Conservation (phyloP, 1,140 invertebrate genomes). For the Parasteatoda tepidariorum region DNA sequence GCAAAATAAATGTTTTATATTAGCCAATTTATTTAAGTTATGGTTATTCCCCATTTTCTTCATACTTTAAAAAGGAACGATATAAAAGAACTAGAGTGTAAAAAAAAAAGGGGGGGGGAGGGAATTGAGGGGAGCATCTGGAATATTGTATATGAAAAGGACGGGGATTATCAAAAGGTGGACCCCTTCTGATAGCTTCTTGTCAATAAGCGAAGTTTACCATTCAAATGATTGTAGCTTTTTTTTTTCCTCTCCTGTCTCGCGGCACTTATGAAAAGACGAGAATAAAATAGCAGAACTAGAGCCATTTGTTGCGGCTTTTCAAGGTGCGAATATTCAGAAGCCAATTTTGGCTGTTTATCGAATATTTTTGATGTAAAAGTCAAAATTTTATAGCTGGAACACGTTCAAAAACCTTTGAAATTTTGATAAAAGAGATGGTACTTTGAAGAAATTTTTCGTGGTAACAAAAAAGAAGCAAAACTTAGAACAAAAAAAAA, state of each 20-base stretch:
- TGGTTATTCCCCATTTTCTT: background rate
- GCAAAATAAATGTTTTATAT: too few species aligned
- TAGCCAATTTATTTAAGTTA: background rate
- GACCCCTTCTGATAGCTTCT: slow-evolving; percentile 16
- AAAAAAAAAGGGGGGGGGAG: slow-evolving; percentile 4
- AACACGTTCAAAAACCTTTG: too few species aligned
- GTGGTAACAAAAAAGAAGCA: too few species aligned
- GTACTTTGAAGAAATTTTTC: too few species aligned
- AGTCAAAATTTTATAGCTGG: too few species aligned
- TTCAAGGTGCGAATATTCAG: slow-evolving; percentile 24
- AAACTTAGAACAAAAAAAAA: too few species aligned
- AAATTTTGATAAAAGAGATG: too few species aligned
- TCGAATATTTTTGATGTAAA: background rate
- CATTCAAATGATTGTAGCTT: background rate
- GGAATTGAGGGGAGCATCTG: slow-evolving; percentile 13
- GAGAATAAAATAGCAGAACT: background rate
- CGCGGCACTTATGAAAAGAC: slow-evolving; percentile 10
- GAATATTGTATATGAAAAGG: slow-evolving; percentile 8
- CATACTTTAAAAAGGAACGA: background rate
- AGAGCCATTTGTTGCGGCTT: slow-evolving; percentile 44
- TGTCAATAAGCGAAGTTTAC: slow-evolving; percentile 33
- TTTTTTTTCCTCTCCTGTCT: background rate
- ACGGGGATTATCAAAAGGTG: slow-evolving; percentile 22
- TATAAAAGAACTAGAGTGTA: background rate
- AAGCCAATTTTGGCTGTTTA: slow-evolving; percentile 4